Percentiles rank a stretch among this genome's conserved stretches.
Conservation (phyloP, 1,140 invertebrate species). For the Patella vulgata region DNA sequence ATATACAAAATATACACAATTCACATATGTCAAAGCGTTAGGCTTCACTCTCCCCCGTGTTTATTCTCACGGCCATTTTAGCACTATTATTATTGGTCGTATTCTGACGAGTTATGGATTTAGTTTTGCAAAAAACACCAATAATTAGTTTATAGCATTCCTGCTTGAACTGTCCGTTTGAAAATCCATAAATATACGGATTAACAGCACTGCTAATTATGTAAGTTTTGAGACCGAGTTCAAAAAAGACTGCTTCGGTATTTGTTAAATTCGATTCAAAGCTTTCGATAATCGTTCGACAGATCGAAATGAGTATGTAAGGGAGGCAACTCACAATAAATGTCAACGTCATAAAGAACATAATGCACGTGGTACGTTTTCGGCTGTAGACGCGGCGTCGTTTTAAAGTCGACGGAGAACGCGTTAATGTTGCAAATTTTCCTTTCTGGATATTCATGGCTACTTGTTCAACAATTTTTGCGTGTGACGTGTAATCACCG, state of each 20-base stretch:
- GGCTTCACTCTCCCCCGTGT: no score
- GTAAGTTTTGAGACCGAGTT: slow-evolving; percentile 34
- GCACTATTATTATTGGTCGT: no score
- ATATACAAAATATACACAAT: no score
- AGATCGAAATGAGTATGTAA: slow-evolving; percentile 29
- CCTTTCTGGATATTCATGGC: slow-evolving; percentile 4
- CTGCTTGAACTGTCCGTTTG: slow-evolving; percentile 38
- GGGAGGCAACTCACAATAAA: slow-evolving; percentile 40
- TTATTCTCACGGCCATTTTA: no score
- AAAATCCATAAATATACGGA: slow-evolving; percentile 50
- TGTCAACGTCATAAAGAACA: slow-evolving; percentile 40
- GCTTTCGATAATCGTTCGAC: slow-evolving; percentile 9
- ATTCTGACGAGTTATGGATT: no score
- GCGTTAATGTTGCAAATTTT: background rate
- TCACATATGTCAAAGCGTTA: no score
- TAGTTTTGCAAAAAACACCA: no score
- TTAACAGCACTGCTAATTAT: slow-evolving; percentile 46
- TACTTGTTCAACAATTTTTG: slow-evolving; percentile 17
- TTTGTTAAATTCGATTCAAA: slow-evolving; percentile 13
- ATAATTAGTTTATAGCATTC: slow-evolving; percentile 25
- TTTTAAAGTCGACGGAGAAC: slow-evolving; percentile 7
- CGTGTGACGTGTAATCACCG: slow-evolving; percentile 19
- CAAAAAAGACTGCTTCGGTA: slow-evolving; percentile 9
- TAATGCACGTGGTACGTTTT: slow-evolving; percentile 34
- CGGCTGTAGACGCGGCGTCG: slow-evolving; percentile 12